These are phyloP conservation scores for Silurus meridionalis DNA, from an alignment of 2,113 vertebrate genomes.

Conservation along the genomic window DNA sequence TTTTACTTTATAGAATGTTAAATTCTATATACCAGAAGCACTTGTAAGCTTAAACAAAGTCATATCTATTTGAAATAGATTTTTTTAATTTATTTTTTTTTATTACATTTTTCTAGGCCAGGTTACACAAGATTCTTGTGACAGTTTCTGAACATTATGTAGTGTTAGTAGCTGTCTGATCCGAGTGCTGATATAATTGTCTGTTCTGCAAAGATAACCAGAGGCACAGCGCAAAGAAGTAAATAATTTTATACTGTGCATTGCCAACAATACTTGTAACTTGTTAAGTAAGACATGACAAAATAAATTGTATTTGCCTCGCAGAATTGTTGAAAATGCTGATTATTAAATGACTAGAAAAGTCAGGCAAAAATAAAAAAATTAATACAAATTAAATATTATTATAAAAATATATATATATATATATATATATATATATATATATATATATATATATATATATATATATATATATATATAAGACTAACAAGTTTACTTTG, in stretches of 20 bases:
- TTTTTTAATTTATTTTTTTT: too few species aligned
- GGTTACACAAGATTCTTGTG: not conserved
- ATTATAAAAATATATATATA: too few species aligned
- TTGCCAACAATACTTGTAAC: not conserved
- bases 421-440: too few species aligned
- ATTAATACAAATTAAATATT: too few species aligned
- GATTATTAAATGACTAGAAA: too few species aligned
- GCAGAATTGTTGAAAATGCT: too few species aligned
- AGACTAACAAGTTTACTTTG: too few species aligned
- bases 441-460: too few species aligned
- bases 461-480: too few species aligned
- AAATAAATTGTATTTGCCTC: not conserved
- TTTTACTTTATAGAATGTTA: not conserved
- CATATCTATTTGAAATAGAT: too few species aligned
- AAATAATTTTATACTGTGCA: not conserved
- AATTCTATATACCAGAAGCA: not conserved
- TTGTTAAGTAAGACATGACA: too few species aligned
- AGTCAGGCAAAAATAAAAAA: too few species aligned
- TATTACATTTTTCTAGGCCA: not conserved
- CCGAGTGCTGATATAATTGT: not conserved
- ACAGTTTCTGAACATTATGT: not conserved
- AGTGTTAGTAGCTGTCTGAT: not conserved
- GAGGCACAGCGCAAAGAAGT: not conserved
- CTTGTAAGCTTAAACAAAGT: not conserved
- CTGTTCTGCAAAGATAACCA: not conserved